Percentiles rank a stretch among this genome's conserved stretches.
Conservation (phyloP, 1,140 invertebrate genomes). For the Pseudachorutes palmiensis region DNA sequence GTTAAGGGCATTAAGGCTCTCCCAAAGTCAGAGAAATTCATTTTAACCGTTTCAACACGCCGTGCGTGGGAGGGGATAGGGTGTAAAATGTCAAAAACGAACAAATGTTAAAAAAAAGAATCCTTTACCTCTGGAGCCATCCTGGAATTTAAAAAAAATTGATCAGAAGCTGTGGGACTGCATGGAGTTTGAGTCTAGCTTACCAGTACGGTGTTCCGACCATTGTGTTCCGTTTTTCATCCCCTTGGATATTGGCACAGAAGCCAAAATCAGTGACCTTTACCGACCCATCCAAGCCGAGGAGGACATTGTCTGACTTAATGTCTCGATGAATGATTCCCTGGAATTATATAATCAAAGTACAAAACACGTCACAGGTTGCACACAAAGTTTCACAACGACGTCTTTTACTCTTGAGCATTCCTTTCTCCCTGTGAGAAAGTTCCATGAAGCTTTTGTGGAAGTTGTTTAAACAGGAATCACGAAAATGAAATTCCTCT, state of each 20-base stretch:
- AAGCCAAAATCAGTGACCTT: slow-evolving; percentile 99
- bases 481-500: too few relatives aligned
- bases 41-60: too few relatives aligned
- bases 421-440: too few relatives aligned
- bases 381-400: background rate
- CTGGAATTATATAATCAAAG: slow-evolving; percentile 26
- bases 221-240: slow-evolving; percentile 94
- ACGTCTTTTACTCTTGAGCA: background rate
- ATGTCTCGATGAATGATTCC: slow-evolving; percentile 90
- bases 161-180: background rate
- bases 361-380: background rate
- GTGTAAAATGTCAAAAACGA: too few relatives aligned
- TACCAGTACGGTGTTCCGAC: slow-evolving; percentile 84
- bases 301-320: slow-evolving; percentile 91
- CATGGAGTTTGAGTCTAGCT: slow-evolving; percentile 50
- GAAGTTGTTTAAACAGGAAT: too few relatives aligned
- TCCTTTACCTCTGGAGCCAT: slow-evolving; percentile 55
- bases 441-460: too few relatives aligned
- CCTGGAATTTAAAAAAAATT: slow-evolving; percentile 50
- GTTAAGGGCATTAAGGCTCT: too few relatives aligned
- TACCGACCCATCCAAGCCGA: slow-evolving; percentile 92
- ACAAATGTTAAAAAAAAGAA: too few relatives aligned
- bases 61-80: too few relatives aligned
- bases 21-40: too few relatives aligned
- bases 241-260: slow-evolving; percentile 79